Evolutionary conservation across 2,888 invertebrate species (phyloP), one percentile per base, ranked within the genome.

Genomic region (Scaptomyza cyrtandrae): DNA sequence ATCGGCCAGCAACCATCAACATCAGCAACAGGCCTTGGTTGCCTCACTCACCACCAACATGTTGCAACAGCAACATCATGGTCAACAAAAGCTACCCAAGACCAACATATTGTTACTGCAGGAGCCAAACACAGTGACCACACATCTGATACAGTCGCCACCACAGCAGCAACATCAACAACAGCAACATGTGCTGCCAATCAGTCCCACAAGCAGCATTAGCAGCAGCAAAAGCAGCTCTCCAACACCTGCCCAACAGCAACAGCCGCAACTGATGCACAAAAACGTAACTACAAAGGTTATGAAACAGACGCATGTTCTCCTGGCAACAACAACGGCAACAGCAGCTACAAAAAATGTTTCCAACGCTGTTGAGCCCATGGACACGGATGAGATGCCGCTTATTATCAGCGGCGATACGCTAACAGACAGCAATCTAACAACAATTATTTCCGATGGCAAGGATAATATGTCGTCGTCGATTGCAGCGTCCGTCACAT

Each of bases 171-270:
- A 74, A 41, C 88, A 86, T 3, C 79, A 85, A 6, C 37, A 41
- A 13, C 41, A 82, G 31, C 80, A 84, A 75, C 90, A 90, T 80
- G 89, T 90, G 68, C 86, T 92, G 85, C 92, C 92, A 76, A 91
- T 92, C 59, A 92, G 91, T 86, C 91, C 92, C 74, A 91, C 91
- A 76, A 86, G 90, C 77, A 90, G 84, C 74, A 80, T 90, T 56
- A 78, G 79, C 55, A 83, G 85, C 68, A 89, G 90, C 71, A 90
- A 89, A 68, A 83, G 84, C 74, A 89, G 81, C 57, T 85, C 85
- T n/a, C 85, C 85, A 29, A 85, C 90, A 61, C 80, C 90, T 16
- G 76, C 90, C 58, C 89, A 90, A 43, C 71, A 73, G 14, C 77
- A 54, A 24, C 57, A 52, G 31, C 58, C 44, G n/a, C 35, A 19